Conservation (phyloP, 2,797 vertebrate species). For the Chaunax sp. region DNA sequence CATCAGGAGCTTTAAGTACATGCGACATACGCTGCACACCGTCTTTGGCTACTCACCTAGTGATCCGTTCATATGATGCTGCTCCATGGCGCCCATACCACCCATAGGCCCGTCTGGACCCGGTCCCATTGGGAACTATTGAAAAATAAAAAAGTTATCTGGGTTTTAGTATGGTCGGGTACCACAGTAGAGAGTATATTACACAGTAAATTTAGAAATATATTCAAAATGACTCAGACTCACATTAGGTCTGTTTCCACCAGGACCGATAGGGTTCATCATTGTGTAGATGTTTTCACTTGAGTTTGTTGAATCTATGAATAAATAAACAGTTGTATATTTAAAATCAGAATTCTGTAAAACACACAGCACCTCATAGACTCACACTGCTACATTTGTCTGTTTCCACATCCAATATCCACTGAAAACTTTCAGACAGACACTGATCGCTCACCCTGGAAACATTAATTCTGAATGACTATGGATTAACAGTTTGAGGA, state of each 20-base stretch:
- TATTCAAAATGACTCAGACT: constrained; percentile 50
- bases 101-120: constrained; percentile 91
- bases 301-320: constrained; percentile 91
- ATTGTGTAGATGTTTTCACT: constrained; percentile 92
- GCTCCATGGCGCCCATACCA: constrained; percentile 91
- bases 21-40: constrained; percentile 2
- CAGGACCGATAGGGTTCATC: constrained; percentile 89
- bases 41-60: constrained; percentile 83
- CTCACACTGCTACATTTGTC: neutral
- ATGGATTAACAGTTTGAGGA: no score
- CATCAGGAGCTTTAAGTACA: neutral
- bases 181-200: neutral
- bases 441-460: no score
- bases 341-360: neutral
- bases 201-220: neutral
- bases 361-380: neutral
- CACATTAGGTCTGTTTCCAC: constrained; percentile 86
- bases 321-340: constrained; percentile 2
- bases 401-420: neutral
- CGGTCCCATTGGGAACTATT: constrained; percentile 92
- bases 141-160: neutral
- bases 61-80: constrained; percentile 95
- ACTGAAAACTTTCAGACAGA: no score
- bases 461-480: no score
- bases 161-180: neutral